Base-by-base conservation (phyloP, 2,888 invertebrate genomes). In the Muschampia plurimacula region DNA sequence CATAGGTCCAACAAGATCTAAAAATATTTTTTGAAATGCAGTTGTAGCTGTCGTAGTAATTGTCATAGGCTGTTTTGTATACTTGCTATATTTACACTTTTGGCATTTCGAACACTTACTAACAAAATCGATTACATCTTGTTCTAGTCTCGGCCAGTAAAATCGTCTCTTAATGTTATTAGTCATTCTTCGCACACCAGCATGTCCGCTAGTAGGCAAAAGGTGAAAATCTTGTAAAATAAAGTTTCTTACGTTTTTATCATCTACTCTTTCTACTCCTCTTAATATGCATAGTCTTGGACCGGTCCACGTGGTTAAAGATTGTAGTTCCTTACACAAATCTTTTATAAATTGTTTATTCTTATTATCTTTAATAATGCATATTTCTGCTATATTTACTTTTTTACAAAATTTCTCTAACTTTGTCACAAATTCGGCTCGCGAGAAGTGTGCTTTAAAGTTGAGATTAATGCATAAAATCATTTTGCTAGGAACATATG, bases 1-100 rank as follows among this genome's bases (percentile, higher is more conserved):
- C 55, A 77, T n/a, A 0, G 77, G 77, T 46, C 77, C 77, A 4
- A 77, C 74, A 28, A 70, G 44, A 44, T 77, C 76, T 73, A 77
- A 69, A 72, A 46, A 76, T 15, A 76, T 71, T 69, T 74, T 75
- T 59, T 77, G 69, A 67, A 77, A 75, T 12, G 77, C 74, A 36
- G 62, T 15, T 39, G 63, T 64, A 15, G 77, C 77, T 13, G 74
- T 77, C 9, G 68, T 67, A 0, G 76, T 76, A 46, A 76, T 67
- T 10, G 49, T 52, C 74, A 76, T 73, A 28, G 76, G 76, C 52
- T 75, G 62, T 52, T 71, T 75, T 1, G 62, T 66, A 15, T 72
- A 59, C 28, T 36, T 57, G 8, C 59, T 68, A 69, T 72, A 68
- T 46, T 74, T 75, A 9, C 1, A 8, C 36, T 36, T 71, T 49